Evolutionary conservation across 2,888 invertebrate genomes (phyloP).

Genomic region (Eulithis testata): DNA sequence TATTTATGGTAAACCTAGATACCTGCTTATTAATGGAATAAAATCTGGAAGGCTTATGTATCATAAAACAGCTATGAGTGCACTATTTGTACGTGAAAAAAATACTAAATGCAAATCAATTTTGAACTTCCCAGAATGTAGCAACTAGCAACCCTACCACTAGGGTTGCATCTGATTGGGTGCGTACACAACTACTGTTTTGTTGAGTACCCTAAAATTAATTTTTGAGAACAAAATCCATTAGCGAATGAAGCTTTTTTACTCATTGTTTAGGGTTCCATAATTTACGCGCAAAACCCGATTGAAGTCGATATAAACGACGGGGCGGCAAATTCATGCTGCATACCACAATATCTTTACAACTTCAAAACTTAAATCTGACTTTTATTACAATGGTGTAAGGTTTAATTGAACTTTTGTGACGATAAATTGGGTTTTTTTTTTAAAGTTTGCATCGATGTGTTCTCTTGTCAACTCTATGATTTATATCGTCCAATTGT

Average conservation of each 20-base stretch:
- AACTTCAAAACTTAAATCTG: not conserved
- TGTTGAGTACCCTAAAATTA: conserved; percentile 82
- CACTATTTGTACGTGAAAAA: too few species aligned
- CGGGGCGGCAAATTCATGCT: conserved; percentile 73
- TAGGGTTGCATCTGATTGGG: conserved; percentile 69
- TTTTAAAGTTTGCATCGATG: conserved; percentile 53
- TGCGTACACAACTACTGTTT: conserved; percentile 71
- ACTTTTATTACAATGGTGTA: conserved; percentile 41
- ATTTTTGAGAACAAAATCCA: conserved; percentile 83
- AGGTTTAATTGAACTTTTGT: conserved; percentile 42
- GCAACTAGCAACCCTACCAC: conserved; percentile 47
- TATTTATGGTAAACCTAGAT: too few species aligned
- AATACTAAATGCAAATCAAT: not conserved
- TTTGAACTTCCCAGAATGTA: not conserved
- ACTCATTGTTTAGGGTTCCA: conserved; percentile 77
- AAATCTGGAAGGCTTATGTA: too few species aligned
- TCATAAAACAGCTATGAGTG: too few species aligned
- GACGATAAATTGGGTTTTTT: conserved; percentile 24
- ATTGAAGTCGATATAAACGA: conserved; percentile 78
- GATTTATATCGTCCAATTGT: conserved; percentile 80
- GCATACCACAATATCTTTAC: conserved; percentile 35
- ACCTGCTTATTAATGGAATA: too few species aligned
- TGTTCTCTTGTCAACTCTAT: conserved; percentile 81
- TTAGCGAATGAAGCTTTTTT: conserved; percentile 80
- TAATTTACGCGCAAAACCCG: conserved; percentile 81